These are phyloP conservation scores for Agonopterix alstromeriana DNA, from an alignment of 2,888 invertebrate species.

Conservation along the genomic window DNA sequence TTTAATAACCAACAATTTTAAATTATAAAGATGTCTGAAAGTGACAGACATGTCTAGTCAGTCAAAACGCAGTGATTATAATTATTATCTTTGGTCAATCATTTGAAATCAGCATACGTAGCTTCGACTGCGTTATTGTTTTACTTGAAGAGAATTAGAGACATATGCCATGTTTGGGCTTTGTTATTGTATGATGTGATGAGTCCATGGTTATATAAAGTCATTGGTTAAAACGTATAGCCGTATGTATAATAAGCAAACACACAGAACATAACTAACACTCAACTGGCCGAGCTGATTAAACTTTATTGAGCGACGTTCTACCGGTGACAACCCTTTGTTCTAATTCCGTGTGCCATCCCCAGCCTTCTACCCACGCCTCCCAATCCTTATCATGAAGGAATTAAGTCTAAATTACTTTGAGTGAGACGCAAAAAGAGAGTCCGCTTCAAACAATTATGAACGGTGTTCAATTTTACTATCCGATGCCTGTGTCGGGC, in stretches of 20 bases:
- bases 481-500: background rate
- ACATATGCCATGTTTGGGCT: too few relatives aligned
- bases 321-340: constrained; percentile 54
- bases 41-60: too few relatives aligned
- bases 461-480: background rate
- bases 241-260: background rate
- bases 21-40: too few relatives aligned
- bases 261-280: background rate
- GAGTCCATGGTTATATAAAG: too few relatives aligned
- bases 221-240: too few relatives aligned
- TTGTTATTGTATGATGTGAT: too few relatives aligned
- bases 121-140: too few relatives aligned
- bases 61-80: too few relatives aligned
- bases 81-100: too few relatives aligned
- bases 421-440: background rate
- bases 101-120: too few relatives aligned
- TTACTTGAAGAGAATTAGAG: too few relatives aligned
- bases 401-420: background rate
- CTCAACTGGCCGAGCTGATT: constrained; percentile 46
- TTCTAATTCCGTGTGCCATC: constrained; percentile 45
- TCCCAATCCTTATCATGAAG: background rate
- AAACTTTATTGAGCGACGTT: constrained; percentile 52
- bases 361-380: background rate
- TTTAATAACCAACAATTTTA: too few relatives aligned
- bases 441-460: background rate